Conservation (phyloP, 2,113 vertebrate species). For the Uria lomvia region DNA sequence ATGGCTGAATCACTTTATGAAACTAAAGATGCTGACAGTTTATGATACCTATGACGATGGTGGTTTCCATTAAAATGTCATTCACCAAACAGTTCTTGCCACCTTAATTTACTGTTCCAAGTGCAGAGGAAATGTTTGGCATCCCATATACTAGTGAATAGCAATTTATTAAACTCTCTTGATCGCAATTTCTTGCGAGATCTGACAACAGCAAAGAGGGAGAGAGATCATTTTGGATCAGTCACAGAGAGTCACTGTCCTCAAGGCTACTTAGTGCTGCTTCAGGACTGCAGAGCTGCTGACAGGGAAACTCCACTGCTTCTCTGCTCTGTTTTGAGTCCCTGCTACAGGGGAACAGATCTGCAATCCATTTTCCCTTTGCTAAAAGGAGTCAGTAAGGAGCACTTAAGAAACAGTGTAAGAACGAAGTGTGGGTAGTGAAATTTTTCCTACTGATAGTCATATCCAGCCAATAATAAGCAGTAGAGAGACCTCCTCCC, state of each 20-base stretch:
- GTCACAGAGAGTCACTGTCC: neutral
- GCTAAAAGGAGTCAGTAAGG: neutral
- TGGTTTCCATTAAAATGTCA: neutral
- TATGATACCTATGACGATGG: neutral
- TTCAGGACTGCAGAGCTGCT: neutral
- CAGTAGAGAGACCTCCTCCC: neutral
- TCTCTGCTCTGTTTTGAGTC: neutral
- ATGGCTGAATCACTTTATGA: neutral
- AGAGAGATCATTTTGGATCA: neutral
- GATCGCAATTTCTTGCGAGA: fast-evolving
- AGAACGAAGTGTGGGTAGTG: neutral
- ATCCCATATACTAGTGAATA: neutral
- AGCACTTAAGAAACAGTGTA: neutral
- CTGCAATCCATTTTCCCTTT: neutral
- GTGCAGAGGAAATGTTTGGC: neutral
- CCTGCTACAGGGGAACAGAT: neutral
- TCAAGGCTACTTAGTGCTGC: neutral
- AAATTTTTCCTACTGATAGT: neutral
- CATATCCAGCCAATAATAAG: neutral
- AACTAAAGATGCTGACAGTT: neutral
- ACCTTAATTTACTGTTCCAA: neutral
- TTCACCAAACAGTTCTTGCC: neutral
- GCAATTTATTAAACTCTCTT: neutral
- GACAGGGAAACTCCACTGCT: neutral
- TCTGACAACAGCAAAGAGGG: neutral